Base-by-base conservation (phyloP, 2,113 vertebrate genomes). In the Aviceda subcristata region DNA sequence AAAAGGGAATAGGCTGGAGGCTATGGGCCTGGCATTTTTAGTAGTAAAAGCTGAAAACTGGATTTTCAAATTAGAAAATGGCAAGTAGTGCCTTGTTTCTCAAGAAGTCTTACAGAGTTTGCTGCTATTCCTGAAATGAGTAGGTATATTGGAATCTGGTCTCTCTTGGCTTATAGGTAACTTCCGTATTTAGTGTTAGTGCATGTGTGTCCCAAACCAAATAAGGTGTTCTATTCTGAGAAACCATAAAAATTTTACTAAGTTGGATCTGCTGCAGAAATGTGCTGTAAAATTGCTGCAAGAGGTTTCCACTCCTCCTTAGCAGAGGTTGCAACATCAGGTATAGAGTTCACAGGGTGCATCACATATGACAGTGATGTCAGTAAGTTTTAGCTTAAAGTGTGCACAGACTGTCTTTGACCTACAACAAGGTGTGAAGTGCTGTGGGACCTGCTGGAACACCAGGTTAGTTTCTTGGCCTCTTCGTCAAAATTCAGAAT, bases 71-170 rank as follows among this genome's bases (percentile, higher is more conserved):
- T 74, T 76, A 86, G 34, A 67, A 90, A 93, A 27, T 41, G 9
- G 56, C 11, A 39, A 63, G 38, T 34, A 48, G 14, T 83, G 11
- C 39, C 24, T 94, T 84, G 18, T 77, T 96, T 96, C 88, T 96
- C 41, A 48, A 88, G 90, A 75, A 93, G 21, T 86, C 71, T 88
- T 64, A 60, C 0, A 3, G 24, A 46, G 55, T 78, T 95, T 85
- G 21, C 45, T 90, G 50, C 39, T 77, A 8, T 41, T 97, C 80
- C 72, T 93, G 78, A 92, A 93, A 90, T 94, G 73, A 96, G 46
- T 86, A 83, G 79, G 45, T 27, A 5, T 60, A 18, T 71, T 62
- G 68, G 83, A 91, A 84, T 90, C n/a, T 87, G 34, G 13, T 50
- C 15, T 88, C 57, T 90, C n/a, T 89, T 69, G n/a, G 21, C 55